Percentiles rank a stretch among this genome's conserved stretches.
Evolutionary conservation across 2,797 vertebrate species (phyloP).

Genomic region (Phataginus tetradactyla): DNA sequence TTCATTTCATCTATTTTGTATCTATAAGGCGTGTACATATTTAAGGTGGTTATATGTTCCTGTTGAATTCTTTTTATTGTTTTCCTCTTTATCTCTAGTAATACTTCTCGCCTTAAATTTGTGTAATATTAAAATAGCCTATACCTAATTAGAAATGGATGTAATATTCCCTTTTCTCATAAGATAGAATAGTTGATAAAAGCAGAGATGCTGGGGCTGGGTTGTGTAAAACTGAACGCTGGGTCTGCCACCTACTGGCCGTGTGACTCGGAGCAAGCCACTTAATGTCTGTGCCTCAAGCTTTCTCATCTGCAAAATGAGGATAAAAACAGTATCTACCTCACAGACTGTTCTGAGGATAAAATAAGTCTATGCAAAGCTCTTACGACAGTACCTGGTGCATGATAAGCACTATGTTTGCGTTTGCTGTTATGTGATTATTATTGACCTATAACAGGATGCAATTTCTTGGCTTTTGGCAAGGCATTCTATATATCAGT

Average conservation of each 20-base stretch:
- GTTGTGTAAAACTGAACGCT: neutral
- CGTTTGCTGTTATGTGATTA: neutral
- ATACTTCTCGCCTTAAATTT: conserved; percentile 25
- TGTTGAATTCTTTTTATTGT: neutral
- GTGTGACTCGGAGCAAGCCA: neutral
- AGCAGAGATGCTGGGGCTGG: neutral
- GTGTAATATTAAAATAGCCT: neutral
- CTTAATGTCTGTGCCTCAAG: neutral
- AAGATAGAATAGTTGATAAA: neutral
- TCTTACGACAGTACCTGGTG: neutral
- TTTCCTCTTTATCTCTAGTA: neutral
- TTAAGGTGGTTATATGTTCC: neutral
- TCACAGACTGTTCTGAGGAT: neutral
- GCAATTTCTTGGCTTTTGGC: neutral
- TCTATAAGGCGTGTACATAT: neutral
- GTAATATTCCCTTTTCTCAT: neutral
- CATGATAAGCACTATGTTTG: neutral
- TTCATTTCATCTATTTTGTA: neutral
- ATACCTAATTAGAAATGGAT: neutral
- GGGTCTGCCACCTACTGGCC: neutral
- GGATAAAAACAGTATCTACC: neutral
- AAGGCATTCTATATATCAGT: neutral
- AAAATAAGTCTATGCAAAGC: neutral
- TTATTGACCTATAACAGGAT: neutral
- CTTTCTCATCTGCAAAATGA: conserved; percentile 12